Conservation (phyloP, 2,113 vertebrate species). For the Orthonyx spaldingii region DNA sequence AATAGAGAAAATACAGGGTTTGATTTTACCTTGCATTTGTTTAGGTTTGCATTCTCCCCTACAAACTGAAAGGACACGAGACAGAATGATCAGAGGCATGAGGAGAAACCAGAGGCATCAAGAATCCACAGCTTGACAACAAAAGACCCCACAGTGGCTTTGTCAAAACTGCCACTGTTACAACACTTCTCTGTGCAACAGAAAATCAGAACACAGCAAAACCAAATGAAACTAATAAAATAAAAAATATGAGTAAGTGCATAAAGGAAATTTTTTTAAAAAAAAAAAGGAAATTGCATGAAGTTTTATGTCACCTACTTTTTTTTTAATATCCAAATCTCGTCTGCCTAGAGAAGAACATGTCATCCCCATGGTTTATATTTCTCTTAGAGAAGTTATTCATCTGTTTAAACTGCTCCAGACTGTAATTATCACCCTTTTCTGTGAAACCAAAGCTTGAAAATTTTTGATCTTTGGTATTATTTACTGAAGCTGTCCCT, state of each 20-base stretch:
- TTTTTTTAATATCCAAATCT: background rate
- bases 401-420: background rate
- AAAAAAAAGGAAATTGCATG: background rate
- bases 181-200: background rate
- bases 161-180: background rate
- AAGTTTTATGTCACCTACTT: background rate
- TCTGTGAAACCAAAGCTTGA: background rate
- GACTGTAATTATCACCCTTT: conserved; percentile 16
- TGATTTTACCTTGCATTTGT: background rate
- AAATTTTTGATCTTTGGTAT: background rate
- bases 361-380: background rate
- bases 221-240: background rate
- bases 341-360: background rate
- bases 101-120: background rate
- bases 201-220: background rate
- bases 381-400: conserved; percentile 7
- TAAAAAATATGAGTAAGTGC: background rate
- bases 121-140: background rate
- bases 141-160: background rate
- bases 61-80: fast-evolving
- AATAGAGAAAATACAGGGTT: background rate
- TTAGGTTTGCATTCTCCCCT: background rate
- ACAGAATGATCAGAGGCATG: background rate
- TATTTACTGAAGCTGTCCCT: conserved; percentile 32
- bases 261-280: background rate